Percentiles rank a stretch among this genome's conserved stretches.
phyloP scores from a whole-genome alignment of 2,113 vertebrate genomes.

The Oenanthe melanoleuca region DNA sequence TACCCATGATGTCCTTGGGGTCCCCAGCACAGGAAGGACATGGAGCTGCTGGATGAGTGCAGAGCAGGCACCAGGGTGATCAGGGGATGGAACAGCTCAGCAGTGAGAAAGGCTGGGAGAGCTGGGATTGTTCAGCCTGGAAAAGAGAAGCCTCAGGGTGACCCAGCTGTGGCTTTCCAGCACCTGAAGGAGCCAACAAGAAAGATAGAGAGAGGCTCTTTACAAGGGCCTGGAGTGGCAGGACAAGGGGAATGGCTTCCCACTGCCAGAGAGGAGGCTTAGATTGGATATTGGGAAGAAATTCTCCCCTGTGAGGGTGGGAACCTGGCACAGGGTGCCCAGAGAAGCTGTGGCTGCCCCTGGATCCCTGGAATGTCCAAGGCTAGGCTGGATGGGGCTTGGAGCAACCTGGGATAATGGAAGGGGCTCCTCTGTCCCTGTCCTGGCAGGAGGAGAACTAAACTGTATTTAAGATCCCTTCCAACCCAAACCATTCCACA shows the following conservation, averaged over 20 bases:
- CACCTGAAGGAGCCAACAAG: background rate
- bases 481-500: background rate
- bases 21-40: background rate
- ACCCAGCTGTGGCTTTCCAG: background rate
- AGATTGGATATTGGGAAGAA: background rate
- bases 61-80: background rate
- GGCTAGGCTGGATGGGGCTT: rapidly evolving
- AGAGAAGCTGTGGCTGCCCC: background rate
- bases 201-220: background rate
- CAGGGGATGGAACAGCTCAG: background rate
- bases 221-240: background rate
- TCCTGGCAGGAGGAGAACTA: background rate
- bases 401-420: too few relatives aligned
- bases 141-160: background rate
- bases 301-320: background rate
- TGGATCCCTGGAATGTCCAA: background rate
- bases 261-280: background rate
- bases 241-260: background rate
- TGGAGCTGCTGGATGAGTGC: background rate
- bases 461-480: background rate
- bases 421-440: background rate
- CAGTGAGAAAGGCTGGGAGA: background rate
- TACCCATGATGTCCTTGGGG: background rate
- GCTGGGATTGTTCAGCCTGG: background rate
- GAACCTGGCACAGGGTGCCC: background rate